phyloP scores from a whole-genome alignment of 2,113 vertebrate species.

The Protobothrops flavoviridis region DNA sequence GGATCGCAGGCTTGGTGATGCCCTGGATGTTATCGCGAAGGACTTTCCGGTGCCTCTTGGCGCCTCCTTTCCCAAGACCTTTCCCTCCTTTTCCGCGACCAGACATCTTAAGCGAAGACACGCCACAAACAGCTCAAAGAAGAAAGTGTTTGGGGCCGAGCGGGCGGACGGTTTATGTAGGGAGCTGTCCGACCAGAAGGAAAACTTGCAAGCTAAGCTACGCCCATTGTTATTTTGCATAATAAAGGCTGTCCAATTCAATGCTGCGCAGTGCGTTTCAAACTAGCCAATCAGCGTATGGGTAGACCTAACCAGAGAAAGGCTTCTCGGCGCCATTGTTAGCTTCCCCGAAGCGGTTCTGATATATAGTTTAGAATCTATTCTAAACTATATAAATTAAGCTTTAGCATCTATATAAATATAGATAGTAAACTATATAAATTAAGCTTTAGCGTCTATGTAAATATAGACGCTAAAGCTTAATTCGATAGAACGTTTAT shows the following conservation, averaged over 20 bases:
- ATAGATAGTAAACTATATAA: neutral
- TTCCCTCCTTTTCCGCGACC: slow-evolving; percentile 2
- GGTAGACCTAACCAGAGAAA: neutral
- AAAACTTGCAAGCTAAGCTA: neutral
- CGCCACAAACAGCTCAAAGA: fast-evolving
- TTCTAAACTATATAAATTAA: too few species aligned
- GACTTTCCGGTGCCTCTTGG: slow-evolving; percentile 7
- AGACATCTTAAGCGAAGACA: fast-evolving
- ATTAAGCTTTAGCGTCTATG: neutral
- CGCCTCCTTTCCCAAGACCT: slow-evolving; percentile 4
- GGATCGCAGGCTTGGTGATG: neutral
- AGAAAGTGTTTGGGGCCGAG: fast-evolving
- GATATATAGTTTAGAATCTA: neutral
- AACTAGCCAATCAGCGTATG: neutral
- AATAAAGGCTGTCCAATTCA: neutral
- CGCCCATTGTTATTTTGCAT: fast-evolving
- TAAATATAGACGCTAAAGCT: neutral
- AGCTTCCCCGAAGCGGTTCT: too few species aligned
- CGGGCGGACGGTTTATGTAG: neutral
- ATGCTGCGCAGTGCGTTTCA: neutral
- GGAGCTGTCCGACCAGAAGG: neutral
- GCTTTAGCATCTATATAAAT: too few species aligned
- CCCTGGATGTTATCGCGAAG: neutral
- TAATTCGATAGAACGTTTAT: neutral
- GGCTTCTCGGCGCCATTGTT: neutral